Evolutionary conservation across 2,888 invertebrate genomes (phyloP), one percentile per base, ranked within the genome.

Genomic region (Cephalotes varians): DNA sequence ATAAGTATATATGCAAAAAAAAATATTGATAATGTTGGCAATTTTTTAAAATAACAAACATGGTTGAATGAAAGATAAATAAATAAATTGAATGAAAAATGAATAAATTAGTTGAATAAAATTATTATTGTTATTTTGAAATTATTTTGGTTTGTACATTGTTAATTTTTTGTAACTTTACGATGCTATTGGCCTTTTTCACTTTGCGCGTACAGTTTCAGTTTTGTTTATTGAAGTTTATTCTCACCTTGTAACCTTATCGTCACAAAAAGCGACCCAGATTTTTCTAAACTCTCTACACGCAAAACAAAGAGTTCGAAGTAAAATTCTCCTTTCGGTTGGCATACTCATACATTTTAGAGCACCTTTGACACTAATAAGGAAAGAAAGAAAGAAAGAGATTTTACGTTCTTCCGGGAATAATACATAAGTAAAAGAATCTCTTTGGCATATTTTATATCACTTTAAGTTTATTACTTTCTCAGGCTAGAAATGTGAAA

Each of bases 331-430:
- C 10, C 3, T 65, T 64, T 10, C 0, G 31, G 21, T 40, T 31
- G 28, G 15, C 37, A 40, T 67, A 40, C 31, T 67, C 51, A 25
- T 28, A 28, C 40, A 49, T 69, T 56, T 76, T 54, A 69, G 54
- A 69, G 12, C 31, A 44, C 7, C 40, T 54, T 54, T 56, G 69
- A 69, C 1, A 18, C 10, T 31, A 40, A 67, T 3, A 40, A 28
- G 40, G 0, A 18, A 25, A 62, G 25, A 18, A 40, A 18, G 37
- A 37, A 37, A 37, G 12, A 15, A 3, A 6, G 15, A 69, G 69
- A 44, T 44, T 1, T 28, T 51, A 37, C 9, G 1, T 5, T 49
- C 6, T 51, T 67, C 9, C n/a, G 10, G 54, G 12, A 54, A 44
- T 69, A 69, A 31, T 37, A 21, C 21, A n/a, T 15, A 7, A 40